phyloP scores from a whole-genome alignment of 2,888 invertebrate genomes.

The Hypena proboscidalis region DNA sequence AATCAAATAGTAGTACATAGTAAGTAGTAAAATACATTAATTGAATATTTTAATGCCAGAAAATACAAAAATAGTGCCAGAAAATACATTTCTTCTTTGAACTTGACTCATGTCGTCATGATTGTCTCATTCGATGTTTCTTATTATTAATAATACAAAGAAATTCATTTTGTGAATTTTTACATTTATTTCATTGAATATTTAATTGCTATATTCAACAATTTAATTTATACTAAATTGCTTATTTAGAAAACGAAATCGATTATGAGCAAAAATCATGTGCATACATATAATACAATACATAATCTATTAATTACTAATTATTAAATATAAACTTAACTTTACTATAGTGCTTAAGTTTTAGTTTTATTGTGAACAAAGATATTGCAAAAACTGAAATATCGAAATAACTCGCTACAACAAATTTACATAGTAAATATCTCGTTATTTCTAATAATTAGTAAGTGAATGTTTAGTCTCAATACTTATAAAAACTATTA shows the following conservation, averaged over 20 bases:
- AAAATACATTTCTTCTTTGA: slow-evolving; percentile 6
- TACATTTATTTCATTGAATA: background rate
- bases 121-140: slow-evolving; percentile 12
- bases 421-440: too few relatives aligned
- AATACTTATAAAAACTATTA: too few relatives aligned
- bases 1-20: background rate
- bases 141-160: too few relatives aligned
- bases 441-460: too few relatives aligned
- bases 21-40: background rate
- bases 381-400: too few relatives aligned
- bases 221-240: slow-evolving; percentile 6
- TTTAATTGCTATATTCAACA: background rate
- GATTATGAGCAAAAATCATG: background rate
- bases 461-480: too few relatives aligned
- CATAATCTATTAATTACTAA: too few relatives aligned
- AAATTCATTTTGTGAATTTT: too few relatives aligned
- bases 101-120: slow-evolving; percentile 4
- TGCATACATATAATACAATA: background rate
- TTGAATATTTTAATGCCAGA: background rate
- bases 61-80: slow-evolving; percentile 17
- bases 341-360: too few relatives aligned
- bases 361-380: too few relatives aligned
- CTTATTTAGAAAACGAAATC: slow-evolving; percentile 1
- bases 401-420: too few relatives aligned
- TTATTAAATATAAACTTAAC: too few relatives aligned